phyloP scores from a whole-genome alignment of 2,888 invertebrate genomes.

The Biston stratarius region DNA sequence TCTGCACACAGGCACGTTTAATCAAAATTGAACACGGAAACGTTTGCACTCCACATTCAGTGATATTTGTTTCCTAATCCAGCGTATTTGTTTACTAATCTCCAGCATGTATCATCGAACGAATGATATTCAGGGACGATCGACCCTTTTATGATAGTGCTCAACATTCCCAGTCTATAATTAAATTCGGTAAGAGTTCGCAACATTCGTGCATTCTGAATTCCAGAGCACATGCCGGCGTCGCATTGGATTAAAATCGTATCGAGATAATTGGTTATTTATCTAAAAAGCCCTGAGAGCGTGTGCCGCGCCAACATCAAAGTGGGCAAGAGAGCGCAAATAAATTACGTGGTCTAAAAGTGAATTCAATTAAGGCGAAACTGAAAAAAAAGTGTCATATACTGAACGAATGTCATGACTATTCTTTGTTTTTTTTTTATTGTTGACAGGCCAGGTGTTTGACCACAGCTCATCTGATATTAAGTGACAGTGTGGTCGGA shows the following conservation, averaged over 20 bases:
- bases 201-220: conserved; percentile 48
- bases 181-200: conserved; percentile 46
- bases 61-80: conserved; percentile 17
- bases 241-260: conserved; percentile 65
- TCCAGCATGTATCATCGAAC: conserved; percentile 38
- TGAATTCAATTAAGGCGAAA: conserved; percentile 78
- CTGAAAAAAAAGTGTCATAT: conserved; percentile 58
- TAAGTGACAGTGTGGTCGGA: too few species aligned
- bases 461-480: too few species aligned
- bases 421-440: too few species aligned
- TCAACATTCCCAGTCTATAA: conserved; percentile 43
- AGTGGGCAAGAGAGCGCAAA: conserved; percentile 73
- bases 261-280: conserved; percentile 81
- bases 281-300: conserved; percentile 71
- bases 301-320: conserved; percentile 72
- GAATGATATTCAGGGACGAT: conserved; percentile 21
- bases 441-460: too few species aligned
- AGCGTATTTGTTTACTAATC: conserved; percentile 42
- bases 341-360: conserved; percentile 79
- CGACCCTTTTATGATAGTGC: conserved; percentile 24
- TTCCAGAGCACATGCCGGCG: conserved; percentile 61
- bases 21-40: conserved; percentile 62
- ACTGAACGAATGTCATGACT: conserved; percentile 1
- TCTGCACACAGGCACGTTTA: conserved; percentile 60
- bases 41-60: conserved; percentile 33